A percentile compares a stretch with the other conserved stretches of the same genome.
phyloP scores from a whole-genome alignment of 1,140 invertebrate species.

The Laodelphax striatellus region DNA sequence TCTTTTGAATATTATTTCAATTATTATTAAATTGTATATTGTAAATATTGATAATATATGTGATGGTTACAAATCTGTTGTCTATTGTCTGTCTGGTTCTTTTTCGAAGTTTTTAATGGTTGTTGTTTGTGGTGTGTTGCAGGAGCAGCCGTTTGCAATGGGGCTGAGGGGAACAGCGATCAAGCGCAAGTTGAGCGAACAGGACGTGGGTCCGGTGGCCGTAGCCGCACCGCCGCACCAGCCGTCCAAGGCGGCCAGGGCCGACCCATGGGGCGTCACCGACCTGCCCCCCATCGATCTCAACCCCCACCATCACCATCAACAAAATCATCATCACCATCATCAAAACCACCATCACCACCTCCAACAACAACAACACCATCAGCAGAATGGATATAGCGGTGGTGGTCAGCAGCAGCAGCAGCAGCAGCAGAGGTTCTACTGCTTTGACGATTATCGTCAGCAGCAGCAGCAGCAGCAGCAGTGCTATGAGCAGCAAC shows the following conservation, averaged over 20 bases:
- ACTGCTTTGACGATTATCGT: too few relatives aligned
- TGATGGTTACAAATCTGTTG: too few relatives aligned
- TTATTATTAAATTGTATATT: too few relatives aligned
- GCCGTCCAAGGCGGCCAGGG: constrained; percentile 33
- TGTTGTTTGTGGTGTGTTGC: constrained; percentile 29
- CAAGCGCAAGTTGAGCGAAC: constrained; percentile 50
- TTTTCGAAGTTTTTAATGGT: not conserved
- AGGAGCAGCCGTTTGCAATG: constrained; percentile 53
- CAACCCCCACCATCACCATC: too few relatives aligned
- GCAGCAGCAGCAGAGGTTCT: too few relatives aligned
- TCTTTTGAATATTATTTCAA: too few relatives aligned
- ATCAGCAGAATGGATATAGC: not conserved
- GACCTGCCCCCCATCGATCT: too few relatives aligned
- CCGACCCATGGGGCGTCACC: constrained; percentile 31
- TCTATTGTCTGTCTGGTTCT: not conserved
- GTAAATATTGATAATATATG: too few relatives aligned
- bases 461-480: not conserved
- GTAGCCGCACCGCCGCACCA: constrained; percentile 37
- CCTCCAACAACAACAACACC: constrained; percentile 22
- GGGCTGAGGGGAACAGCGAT: constrained; percentile 60
- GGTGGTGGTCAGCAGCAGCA: too few relatives aligned
- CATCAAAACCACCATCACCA: constrained; percentile 21
- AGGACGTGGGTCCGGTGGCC: constrained; percentile 37
- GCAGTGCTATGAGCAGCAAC: constrained; percentile 38
- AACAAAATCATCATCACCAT: constrained; percentile 21